Conservation (phyloP, 2,888 invertebrate species). For the Torymus tubicola region DNA sequence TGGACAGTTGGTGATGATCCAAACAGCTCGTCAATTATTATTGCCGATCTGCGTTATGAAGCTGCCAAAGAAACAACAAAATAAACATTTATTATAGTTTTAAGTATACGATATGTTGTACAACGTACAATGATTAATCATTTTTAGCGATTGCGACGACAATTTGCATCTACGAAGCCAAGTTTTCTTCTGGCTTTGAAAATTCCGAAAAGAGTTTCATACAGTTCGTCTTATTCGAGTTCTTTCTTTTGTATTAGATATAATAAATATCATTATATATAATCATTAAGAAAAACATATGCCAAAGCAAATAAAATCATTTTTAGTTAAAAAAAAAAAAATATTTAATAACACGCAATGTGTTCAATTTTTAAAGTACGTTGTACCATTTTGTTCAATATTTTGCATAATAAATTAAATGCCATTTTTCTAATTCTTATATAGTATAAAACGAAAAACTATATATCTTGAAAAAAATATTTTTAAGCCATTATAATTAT, state of each 20-base stretch:
- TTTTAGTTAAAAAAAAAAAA: slow-evolving; percentile 25
- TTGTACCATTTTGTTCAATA: no score
- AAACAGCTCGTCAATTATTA: neutral
- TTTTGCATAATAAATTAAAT: no score
- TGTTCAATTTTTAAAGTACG: slow-evolving; percentile 9
- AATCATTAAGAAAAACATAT: neutral
- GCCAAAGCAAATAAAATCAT: neutral
- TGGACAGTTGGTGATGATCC: slow-evolving; percentile 68
- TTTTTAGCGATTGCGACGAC: slow-evolving; percentile 4
- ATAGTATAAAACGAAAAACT: no score
- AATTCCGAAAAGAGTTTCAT: no score
- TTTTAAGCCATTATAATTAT: no score
- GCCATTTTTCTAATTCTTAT: no score
- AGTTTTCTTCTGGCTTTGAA: no score
- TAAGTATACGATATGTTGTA: slow-evolving; percentile 14
- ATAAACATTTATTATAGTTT: neutral
- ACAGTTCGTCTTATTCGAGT: neutral
- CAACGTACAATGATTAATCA: slow-evolving; percentile 9
- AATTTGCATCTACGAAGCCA: no score
- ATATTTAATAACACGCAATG: neutral
- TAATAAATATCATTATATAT: neutral
- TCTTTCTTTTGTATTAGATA: neutral
- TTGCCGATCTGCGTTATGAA: neutral
- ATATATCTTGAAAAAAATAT: no score
- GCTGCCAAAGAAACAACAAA: slow-evolving; percentile 31